Evolutionary conservation across 2,888 invertebrate species (phyloP), one percentile per base, ranked within the genome.

Genomic region (Dascillus cervinus): DNA sequence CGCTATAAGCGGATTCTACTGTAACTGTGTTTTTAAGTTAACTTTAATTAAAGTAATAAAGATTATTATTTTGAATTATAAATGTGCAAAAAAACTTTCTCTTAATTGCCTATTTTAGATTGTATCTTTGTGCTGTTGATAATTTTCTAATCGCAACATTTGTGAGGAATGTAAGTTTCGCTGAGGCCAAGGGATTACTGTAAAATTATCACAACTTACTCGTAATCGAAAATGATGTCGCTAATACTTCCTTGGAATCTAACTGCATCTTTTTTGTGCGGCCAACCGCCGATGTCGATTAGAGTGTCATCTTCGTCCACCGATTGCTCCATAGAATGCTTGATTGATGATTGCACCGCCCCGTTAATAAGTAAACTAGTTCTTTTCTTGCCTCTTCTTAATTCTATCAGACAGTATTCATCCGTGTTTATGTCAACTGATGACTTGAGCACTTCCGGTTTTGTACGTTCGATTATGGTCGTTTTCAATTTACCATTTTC

Each of bases 171-270:
- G n/a, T n/a, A n/a, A n/a, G n/a, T n/a, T n/a, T n/a, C n/a, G n/a
- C n/a, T n/a, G n/a, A n/a, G n/a, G n/a, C n/a, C n/a, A n/a, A n/a
- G n/a, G n/a, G n/a, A n/a, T n/a, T n/a, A n/a, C n/a, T n/a, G n/a
- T n/a, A n/a, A n/a, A n/a, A n/a, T n/a, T n/a, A n/a, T n/a, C n/a
- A n/a, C n/a, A n/a, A 69, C 79, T 75, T 61, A 86, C 87, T 73
- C 70, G 20, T 79, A 77, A 53, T 89, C 86, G 39, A 90, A 79
- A 30, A 89, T 81, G 11, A 88, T 72, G 60, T 94, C 90, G 35
- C 82, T 81, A 4, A 94, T 73, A 3, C 88, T 83, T 3, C 94
- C 94, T 22, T n/a, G 75, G 72, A 26, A 56, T 41, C 34, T 45
- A 23, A 6, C 11, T 27, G 13, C 22, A 26, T 11, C 28, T 31